Conservation (phyloP, 2,797 vertebrate genomes). For the Rhinichthys osculus region DNA sequence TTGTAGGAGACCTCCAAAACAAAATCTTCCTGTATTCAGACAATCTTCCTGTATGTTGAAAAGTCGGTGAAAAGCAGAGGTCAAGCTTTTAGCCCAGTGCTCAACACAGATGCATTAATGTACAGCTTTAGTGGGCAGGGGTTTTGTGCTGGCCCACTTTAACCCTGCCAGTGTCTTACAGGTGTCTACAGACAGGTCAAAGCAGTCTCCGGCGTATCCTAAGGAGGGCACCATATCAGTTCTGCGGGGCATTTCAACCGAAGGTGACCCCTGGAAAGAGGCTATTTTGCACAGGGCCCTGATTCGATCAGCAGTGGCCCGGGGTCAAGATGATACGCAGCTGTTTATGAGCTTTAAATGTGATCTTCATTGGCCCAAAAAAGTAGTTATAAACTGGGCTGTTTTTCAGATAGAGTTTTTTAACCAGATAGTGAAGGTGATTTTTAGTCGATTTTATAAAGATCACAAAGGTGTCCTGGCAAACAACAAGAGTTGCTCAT, state of each 20-base stretch:
- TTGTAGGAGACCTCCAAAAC: too few species aligned
- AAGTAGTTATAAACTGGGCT: not conserved
- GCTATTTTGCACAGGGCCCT: not conserved
- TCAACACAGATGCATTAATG: conserved; percentile 79
- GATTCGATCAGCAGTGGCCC: not conserved
- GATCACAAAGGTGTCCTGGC: not conserved
- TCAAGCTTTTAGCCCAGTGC: conserved; percentile 76
- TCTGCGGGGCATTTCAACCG: not conserved
- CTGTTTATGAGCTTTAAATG: not conserved
- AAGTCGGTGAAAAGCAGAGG: conserved; percentile 76
- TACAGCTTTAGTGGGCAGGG: conserved; percentile 62
- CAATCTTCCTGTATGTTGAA: conserved; percentile 48
- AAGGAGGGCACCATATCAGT: not conserved
- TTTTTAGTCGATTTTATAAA: not conserved
- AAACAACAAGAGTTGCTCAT: not conserved
- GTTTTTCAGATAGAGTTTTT: not conserved
- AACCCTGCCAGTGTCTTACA: conserved; percentile 63
- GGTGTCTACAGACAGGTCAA: not conserved
- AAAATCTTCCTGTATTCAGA: too few species aligned
- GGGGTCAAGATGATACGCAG: not conserved
- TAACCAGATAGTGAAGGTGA: not conserved
- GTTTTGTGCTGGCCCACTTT: conserved; percentile 60
- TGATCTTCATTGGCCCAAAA: not conserved
- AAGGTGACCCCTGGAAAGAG: not conserved
- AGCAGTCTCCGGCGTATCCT: not conserved